Conservation (phyloP, 2,113 vertebrate species). For the Mastomys coucha region DNA sequence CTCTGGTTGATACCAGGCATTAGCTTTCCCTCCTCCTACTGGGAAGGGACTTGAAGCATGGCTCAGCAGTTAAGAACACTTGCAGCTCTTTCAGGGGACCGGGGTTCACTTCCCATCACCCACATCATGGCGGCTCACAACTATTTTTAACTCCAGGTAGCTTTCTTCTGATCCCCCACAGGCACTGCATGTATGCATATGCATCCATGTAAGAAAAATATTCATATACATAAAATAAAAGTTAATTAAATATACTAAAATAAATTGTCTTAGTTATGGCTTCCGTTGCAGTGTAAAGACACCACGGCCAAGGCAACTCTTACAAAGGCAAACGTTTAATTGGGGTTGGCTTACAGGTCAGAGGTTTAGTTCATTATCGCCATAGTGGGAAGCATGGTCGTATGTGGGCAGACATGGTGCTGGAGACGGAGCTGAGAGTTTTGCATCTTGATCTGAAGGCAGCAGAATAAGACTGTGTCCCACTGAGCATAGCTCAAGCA, state of each 20-base stretch:
- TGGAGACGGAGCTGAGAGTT: background rate
- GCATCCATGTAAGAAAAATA: background rate
- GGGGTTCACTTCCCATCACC: background rate
- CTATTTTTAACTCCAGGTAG: background rate
- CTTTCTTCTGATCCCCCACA: background rate
- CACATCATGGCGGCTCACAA: background rate
- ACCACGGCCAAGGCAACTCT: background rate
- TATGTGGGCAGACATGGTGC: background rate
- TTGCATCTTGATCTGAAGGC: background rate
- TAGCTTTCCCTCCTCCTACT: background rate
- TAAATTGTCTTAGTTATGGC: background rate
- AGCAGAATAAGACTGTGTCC: background rate
- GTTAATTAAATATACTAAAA: background rate
- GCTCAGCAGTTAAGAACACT: background rate
- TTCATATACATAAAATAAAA: background rate
- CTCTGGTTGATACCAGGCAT: background rate
- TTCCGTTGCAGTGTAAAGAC: background rate
- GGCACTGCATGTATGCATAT: background rate
- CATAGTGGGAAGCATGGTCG: background rate
- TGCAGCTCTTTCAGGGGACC: background rate
- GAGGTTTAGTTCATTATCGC: background rate
- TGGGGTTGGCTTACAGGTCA: background rate
- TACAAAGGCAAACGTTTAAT: background rate
- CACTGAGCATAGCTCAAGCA: background rate
- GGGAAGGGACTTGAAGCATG: background rate